Evolutionary conservation across 2,797 vertebrate species (phyloP).

Genomic region (Neomorphus geoffroyi): DNA sequence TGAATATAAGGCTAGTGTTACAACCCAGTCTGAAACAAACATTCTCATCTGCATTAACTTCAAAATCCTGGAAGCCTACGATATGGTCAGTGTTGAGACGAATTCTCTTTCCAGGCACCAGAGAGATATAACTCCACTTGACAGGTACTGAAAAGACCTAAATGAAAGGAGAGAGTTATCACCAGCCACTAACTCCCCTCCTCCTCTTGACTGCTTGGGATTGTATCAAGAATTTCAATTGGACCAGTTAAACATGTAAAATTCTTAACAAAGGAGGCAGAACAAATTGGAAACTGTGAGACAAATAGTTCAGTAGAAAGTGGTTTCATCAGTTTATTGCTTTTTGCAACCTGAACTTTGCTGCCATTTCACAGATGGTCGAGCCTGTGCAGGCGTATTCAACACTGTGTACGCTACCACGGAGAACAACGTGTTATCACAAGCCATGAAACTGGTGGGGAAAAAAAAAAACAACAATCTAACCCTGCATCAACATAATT

Average conservation of each 20-base stretch:
- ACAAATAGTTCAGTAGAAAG: neutral
- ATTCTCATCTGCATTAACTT: neutral
- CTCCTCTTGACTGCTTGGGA: neutral
- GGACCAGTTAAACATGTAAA: neutral
- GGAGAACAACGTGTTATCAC: neutral
- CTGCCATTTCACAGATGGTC: neutral
- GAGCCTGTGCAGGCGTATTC: neutral
- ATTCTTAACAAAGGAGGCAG: neutral
- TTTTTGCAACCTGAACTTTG: neutral
- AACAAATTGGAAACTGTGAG: neutral
- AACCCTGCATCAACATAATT: neutral
- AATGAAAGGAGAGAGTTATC: neutral
- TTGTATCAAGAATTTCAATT: neutral
- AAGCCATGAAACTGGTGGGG: neutral
- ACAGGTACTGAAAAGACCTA: neutral
- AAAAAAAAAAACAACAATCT: neutral
- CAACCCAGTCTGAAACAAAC: neutral
- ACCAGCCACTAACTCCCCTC: neutral
- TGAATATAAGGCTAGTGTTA: neutral
- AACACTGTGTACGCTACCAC: neutral
- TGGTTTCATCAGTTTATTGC: conserved; percentile 54
- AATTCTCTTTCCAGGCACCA: neutral
- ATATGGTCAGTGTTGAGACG: neutral
- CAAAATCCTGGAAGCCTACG: neutral
- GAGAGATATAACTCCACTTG: neutral